Evolutionary conservation across 2,797 vertebrate species (phyloP).

Genomic region (Muscicapa comitata): DNA sequence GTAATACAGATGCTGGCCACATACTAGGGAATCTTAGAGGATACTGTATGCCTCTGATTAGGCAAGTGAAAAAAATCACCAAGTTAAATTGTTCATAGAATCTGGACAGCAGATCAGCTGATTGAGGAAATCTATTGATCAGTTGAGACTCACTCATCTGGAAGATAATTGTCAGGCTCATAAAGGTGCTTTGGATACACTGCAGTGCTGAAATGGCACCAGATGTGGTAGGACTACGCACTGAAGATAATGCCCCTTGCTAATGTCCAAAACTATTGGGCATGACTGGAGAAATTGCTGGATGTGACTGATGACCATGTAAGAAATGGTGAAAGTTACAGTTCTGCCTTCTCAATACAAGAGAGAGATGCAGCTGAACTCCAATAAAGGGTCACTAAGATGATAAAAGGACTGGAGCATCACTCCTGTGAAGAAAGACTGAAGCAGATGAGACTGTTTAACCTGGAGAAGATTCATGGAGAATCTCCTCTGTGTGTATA

Average conservation of each 20-base stretch:
- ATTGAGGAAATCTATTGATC: not conserved
- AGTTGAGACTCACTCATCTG: not conserved
- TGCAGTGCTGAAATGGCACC: not conserved
- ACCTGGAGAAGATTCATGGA: not conserved
- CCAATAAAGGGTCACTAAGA: not conserved
- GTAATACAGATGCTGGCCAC: no score
- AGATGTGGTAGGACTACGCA: rapidly evolving
- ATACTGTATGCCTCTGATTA: no score
- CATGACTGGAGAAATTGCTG: not conserved
- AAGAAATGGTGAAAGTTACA: not conserved
- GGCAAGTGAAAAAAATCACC: no score
- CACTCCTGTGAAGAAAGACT: not conserved
- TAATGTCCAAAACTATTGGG: not conserved
- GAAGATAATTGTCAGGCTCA: not conserved
- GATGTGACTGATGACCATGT: not conserved
- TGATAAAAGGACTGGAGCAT: not conserved
- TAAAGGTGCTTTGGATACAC: not conserved
- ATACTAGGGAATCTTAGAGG: no score
- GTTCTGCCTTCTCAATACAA: not conserved
- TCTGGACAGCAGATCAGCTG: not conserved
- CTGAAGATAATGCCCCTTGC: not conserved
- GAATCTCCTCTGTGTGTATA: not conserved
- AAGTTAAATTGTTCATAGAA: no score
- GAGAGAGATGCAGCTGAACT: not conserved
- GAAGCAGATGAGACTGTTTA: not conserved